These are phyloP conservation scores for Volucella inanis DNA, from an alignment of 2,888 invertebrate genomes.

Conservation along the genomic window DNA sequence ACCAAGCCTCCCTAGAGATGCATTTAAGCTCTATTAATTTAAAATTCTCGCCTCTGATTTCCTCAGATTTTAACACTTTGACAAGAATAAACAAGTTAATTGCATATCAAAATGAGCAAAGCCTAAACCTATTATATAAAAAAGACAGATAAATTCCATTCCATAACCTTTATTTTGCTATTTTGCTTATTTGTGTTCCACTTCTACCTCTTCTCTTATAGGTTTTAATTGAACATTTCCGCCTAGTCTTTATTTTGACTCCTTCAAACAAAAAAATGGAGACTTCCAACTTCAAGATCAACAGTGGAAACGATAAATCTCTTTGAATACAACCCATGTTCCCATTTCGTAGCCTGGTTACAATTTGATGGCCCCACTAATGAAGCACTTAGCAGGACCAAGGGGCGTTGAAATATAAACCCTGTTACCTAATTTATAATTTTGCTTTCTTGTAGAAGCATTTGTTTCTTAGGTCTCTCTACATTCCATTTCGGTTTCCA, in stretches of 20 bases:
- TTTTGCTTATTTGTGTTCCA: conserved; percentile 1
- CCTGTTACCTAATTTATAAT: conserved; percentile 68
- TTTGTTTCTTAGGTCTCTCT: conserved; percentile 16
- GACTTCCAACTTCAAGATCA: conserved; percentile 55
- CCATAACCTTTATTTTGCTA: not conserved
- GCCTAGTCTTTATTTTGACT: not conserved
- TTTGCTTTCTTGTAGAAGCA: conserved; percentile 49
- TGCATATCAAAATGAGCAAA: too few species aligned
- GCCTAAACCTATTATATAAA: too few species aligned
- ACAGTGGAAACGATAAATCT: conserved; percentile 65
- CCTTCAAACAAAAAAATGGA: not conserved
- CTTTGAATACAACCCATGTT: conserved; percentile 8
- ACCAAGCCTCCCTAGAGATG: too few species aligned
- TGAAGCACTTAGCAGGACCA: too few species aligned
- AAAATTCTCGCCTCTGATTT: too few species aligned
- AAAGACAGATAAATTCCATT: too few species aligned
- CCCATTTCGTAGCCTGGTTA: not conserved
- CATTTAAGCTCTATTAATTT: too few species aligned
- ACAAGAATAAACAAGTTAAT: too few species aligned
- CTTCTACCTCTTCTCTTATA: not conserved
- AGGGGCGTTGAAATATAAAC: conserved; percentile 24
- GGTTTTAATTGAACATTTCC: not conserved
- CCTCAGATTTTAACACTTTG: too few species aligned
- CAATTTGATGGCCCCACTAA: too few species aligned
- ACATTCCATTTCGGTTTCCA: conserved; percentile 1